phyloP scores from a whole-genome alignment of 2,888 invertebrate genomes.

The Limnephilus auricula region DNA sequence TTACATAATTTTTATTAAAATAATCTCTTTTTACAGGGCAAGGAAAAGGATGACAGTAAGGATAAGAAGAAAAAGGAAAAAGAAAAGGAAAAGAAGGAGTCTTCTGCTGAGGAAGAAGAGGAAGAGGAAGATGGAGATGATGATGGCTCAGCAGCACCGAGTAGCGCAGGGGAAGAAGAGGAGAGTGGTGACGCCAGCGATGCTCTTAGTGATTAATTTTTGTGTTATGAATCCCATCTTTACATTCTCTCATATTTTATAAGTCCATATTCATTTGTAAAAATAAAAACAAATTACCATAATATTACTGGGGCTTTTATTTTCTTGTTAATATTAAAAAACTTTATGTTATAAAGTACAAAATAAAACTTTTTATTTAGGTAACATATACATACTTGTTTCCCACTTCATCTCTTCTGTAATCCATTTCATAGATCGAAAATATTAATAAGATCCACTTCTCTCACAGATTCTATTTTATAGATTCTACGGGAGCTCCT shows the following conservation, averaged over 20 bases:
- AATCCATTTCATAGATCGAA: no score
- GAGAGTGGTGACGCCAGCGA: constrained; percentile 72
- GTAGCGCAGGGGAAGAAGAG: constrained; percentile 68
- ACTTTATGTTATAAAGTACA: no score
- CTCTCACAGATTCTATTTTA: no score
- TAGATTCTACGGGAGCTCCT: no score
- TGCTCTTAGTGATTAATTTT: constrained; percentile 69
- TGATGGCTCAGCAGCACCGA: constrained; percentile 71
- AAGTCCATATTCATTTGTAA: background rate
- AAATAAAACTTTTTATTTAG: no score
- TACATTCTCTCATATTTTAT: background rate
- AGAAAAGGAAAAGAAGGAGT: constrained; percentile 66
- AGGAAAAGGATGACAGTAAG: constrained; percentile 68
- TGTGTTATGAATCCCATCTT: constrained; percentile 31
- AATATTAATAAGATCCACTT: no score
- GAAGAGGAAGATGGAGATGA: constrained; percentile 68
- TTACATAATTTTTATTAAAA: background rate
- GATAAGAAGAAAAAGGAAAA: constrained; percentile 42
- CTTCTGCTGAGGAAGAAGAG: constrained; percentile 72
- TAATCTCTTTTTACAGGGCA: constrained; percentile 69
- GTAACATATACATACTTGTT: no score
- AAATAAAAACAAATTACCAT: background rate
- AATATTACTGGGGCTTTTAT: background rate
- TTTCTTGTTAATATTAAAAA: background rate
- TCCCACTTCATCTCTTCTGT: no score